These are phyloP conservation scores for Echinarachnius parma DNA, from an alignment of 53 echinoderm and acorn worm genomes.

Conservation along the genomic window DNA sequence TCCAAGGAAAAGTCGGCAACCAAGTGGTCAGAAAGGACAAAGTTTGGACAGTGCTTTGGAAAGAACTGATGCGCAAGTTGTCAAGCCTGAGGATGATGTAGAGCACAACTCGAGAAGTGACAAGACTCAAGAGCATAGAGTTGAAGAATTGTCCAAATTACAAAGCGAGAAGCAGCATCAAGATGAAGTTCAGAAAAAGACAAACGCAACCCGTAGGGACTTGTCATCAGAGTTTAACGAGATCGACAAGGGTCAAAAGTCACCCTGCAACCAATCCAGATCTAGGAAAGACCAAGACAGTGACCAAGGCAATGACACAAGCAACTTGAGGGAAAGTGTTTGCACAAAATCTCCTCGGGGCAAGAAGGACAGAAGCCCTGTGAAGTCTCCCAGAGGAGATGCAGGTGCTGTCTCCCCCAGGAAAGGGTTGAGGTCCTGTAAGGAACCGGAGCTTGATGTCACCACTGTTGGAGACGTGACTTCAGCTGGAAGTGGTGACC, in stretches of 20 bases:
- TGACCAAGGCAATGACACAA: neutral
- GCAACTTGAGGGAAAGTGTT: neutral
- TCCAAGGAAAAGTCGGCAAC: constrained; percentile 50
- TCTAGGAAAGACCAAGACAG: constrained; percentile 10
- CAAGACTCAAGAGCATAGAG: no score
- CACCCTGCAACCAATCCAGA: constrained; percentile 34
- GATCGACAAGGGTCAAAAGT: constrained; percentile 20
- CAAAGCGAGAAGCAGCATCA: no score
- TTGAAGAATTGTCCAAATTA: no score
- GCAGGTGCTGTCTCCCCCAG: constrained; percentile 14
- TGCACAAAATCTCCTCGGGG: constrained; percentile 7
- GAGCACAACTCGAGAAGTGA: no score
- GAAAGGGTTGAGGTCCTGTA: constrained; percentile 49
- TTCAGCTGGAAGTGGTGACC: constrained; percentile 7
- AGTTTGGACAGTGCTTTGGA: no score
- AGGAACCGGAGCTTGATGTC: neutral
- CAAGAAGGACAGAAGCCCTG: constrained; percentile 18
- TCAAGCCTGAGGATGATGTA: no score
- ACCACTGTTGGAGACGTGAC: neutral
- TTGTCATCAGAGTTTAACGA: constrained; percentile 53
- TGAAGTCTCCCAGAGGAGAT: constrained; percentile 23
- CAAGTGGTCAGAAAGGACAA: constrained; percentile 42
- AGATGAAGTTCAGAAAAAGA: constrained; percentile 34
- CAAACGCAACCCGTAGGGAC: constrained; percentile 51
- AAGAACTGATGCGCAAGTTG: no score